Evolutionary conservation across 2,888 invertebrate species (phyloP).

Genomic region (Mechanitis messenoides): DNA sequence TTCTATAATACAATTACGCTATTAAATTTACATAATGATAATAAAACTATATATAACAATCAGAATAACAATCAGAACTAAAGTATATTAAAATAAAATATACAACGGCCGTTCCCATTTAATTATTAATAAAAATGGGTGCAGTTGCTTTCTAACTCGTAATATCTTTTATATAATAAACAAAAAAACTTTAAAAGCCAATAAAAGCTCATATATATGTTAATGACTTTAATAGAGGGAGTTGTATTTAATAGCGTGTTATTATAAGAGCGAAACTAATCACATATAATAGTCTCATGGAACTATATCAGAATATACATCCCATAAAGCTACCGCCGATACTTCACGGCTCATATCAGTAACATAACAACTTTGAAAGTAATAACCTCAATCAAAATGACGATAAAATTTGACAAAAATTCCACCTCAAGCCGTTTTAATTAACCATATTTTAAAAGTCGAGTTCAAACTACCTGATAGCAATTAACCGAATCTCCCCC

Average conservation of each 20-base stretch:
- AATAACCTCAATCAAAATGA: slow-evolving; percentile 75
- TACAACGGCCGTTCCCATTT: too few relatives aligned
- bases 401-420: slow-evolving; percentile 76
- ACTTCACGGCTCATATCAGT: slow-evolving; percentile 45
- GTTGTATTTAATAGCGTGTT: slow-evolving; percentile 60
- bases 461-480: slow-evolving; percentile 68
- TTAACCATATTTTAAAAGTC: slow-evolving; percentile 73
- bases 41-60: too few relatives aligned
- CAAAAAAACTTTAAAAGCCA: slow-evolving; percentile 25
- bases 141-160: slow-evolving; percentile 26
- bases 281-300: slow-evolving; percentile 51
- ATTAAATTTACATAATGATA: too few relatives aligned
- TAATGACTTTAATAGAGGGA: slow-evolving; percentile 59
- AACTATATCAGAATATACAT: slow-evolving; percentile 47
- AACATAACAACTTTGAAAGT: slow-evolving; percentile 44
- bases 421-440: slow-evolving; percentile 74
- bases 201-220: slow-evolving; percentile 35
- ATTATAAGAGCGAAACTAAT: slow-evolving; percentile 71
- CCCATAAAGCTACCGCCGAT: slow-evolving; percentile 70
- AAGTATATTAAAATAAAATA: too few relatives aligned
- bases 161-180: slow-evolving; percentile 27
- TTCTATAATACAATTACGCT: too few relatives aligned
- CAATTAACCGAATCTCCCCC: slow-evolving; percentile 76
- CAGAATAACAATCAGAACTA: too few relatives aligned
- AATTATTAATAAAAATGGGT: slow-evolving; percentile 26